Evolutionary conservation across 2,797 vertebrate species (phyloP), one percentile per base, ranked within the genome.

Genomic region (Triplophysa yarkandensis): DNA sequence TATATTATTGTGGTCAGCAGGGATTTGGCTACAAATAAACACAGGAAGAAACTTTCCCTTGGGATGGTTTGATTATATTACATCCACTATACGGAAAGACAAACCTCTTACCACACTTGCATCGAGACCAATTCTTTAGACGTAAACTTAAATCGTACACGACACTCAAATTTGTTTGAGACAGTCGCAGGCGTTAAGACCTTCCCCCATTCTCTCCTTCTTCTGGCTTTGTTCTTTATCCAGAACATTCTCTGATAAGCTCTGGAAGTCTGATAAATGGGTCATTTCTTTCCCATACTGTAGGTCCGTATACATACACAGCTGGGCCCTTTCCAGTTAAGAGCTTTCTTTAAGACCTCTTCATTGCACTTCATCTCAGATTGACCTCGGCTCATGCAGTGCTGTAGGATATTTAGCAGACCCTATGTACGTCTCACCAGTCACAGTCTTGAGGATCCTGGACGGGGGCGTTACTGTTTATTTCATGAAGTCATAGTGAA

Each of bases 1-100:
- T 25, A 79, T 81, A 63, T 77, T 80, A 62, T 76, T 77, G 46
- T 57, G 83, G 82, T 84, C 85, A 72, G 74, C 27, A 69, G 84
- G 83, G 87, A 82, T 83, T 86, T 84, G 80, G 81, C 61, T 52
- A 62, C 80, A 86, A 89, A 89, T 89, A 90, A 91, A 90, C 87
- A 91, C 88, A 87, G 88, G 88, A 91, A 89, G 83, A 84, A 71
- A 71, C 78, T 43, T 65, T 79, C 80, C 75, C 80, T 83, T 19
- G 62, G 78, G 80, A 79, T 21, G n/a, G 74, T 87, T 79, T 84
- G 81, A 89, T 89, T 84, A 82, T 65, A 81, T 70, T 60, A 79
- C 81, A 81, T 79, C 60, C 80, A 76, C 81, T 79, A 64, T 78
- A 25, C 17, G 6, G 43, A 44, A 17, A 44, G 43, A 44, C 43